Evolutionary conservation across 2,888 invertebrate species (phyloP).

Genomic region (Netelia melanura): DNA sequence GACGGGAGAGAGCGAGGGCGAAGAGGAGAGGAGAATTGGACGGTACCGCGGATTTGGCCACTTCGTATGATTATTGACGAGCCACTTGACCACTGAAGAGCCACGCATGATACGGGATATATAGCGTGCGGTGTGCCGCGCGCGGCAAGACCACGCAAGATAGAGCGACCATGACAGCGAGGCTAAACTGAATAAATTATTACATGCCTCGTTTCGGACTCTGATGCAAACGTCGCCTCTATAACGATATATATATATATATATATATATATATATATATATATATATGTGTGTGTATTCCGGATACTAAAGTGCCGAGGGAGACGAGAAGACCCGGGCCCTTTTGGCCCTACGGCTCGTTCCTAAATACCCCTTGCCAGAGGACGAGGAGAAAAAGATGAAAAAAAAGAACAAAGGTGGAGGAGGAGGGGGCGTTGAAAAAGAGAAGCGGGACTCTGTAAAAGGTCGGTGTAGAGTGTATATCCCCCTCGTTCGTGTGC

Average conservation of each 20-base stretch:
- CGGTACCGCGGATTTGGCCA: background rate
- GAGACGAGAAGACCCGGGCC: slow-evolving; percentile 36
- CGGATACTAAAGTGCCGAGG: slow-evolving; percentile 50
- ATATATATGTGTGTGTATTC: slow-evolving; percentile 30
- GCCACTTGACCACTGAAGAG: slow-evolving; percentile 25
- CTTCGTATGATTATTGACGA: slow-evolving; percentile 13
- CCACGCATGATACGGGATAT: slow-evolving; percentile 33
- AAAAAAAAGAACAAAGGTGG: slow-evolving; percentile 30
- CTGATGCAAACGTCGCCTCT: slow-evolving; percentile 58
- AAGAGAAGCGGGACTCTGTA: slow-evolving; percentile 52
- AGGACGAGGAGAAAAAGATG: slow-evolving; percentile 13
- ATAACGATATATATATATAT: background rate
- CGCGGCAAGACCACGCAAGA: slow-evolving; percentile 42
- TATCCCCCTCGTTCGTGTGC: slow-evolving; percentile 69
- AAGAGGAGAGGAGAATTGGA: background rate
- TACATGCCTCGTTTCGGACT: slow-evolving; percentile 72
- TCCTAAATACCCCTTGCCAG: slow-evolving; percentile 49
- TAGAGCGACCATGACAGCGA: slow-evolving; percentile 71
- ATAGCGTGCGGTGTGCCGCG: slow-evolving; percentile 19
- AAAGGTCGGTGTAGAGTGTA: slow-evolving; percentile 53
- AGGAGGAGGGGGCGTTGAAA: slow-evolving; percentile 37
- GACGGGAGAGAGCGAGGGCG: no score
- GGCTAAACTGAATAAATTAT: slow-evolving; percentile 83
- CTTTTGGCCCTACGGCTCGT: slow-evolving; percentile 35
- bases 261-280: slow-evolving; percentile 1